Evolutionary conservation across 30 jellyfish, hydroid and myxozoan genomes (phyloP).

Genomic region (Rhopilema esculentum): DNA sequence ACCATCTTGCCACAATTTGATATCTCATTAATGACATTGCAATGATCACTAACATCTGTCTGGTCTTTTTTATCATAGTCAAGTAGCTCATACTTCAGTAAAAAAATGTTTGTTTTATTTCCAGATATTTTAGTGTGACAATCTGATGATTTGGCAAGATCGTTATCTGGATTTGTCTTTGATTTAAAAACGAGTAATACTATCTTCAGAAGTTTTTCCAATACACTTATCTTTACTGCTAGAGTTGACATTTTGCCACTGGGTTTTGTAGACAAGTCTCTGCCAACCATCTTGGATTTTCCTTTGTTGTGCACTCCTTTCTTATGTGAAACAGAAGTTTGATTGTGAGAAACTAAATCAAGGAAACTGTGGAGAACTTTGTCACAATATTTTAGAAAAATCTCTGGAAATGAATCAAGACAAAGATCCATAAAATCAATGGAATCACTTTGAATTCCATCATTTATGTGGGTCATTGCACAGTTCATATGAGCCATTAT

Average conservation of each 20-base stretch:
- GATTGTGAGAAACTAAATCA: slow-evolving; percentile 74
- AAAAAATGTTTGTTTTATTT: background rate
- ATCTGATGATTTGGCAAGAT: background rate
- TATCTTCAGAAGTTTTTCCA: slow-evolving; percentile 67
- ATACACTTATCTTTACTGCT: slow-evolving; percentile 44
- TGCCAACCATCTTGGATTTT: slow-evolving; percentile 28
- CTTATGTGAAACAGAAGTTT: slow-evolving; percentile 33
- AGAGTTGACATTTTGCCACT: slow-evolving; percentile 68
- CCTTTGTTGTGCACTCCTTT: slow-evolving; percentile 45
- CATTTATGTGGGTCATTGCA: slow-evolving; percentile 96
- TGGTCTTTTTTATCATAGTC: background rate
- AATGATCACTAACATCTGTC: background rate
- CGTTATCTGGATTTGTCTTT: background rate
- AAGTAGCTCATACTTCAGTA: slow-evolving; percentile 8
- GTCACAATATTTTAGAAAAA: slow-evolving; percentile 56
- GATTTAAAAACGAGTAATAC: slow-evolving; percentile 35
- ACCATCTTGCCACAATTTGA: slow-evolving; percentile 4
- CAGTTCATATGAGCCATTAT: slow-evolving; percentile 89
- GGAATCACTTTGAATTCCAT: slow-evolving; percentile 83
- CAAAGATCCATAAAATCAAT: slow-evolving; percentile 58
- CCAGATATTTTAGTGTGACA: background rate
- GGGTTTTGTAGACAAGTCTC: slow-evolving; percentile 65
- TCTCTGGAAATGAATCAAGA: slow-evolving; percentile 54
- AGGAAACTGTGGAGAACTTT: slow-evolving; percentile 74
- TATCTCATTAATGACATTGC: background rate